Evolutionary conservation across 2,113 vertebrate species (phyloP).

Genomic region (Platysteira castanea): DNA sequence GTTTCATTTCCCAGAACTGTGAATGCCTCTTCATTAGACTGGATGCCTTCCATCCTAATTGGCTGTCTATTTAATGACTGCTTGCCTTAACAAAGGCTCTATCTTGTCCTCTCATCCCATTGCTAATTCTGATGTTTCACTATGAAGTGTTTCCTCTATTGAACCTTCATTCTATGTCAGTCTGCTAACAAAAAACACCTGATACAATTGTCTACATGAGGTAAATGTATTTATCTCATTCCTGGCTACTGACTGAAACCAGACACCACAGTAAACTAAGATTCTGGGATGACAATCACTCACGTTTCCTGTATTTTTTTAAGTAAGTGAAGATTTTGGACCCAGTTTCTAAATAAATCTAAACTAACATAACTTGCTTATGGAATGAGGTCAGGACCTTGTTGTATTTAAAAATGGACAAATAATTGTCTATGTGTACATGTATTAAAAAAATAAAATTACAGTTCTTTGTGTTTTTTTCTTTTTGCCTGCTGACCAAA

Average conservation of each 20-base stretch:
- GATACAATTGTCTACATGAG: background rate
- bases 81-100: background rate
- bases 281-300: background rate
- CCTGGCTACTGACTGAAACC: background rate
- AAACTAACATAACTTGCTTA: background rate
- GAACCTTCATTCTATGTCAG: background rate
- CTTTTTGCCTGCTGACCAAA: background rate
- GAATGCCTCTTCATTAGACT: background rate
- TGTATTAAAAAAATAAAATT: background rate
- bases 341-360: background rate
- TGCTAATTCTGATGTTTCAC: background rate
- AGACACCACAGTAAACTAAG: background rate
- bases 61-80: background rate
- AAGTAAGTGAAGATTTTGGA: background rate
- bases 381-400: background rate
- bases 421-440: background rate
- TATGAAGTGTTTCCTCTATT: background rate
- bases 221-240: background rate
- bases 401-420: background rate
- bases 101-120: background rate
- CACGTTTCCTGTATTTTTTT: background rate
- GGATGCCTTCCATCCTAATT: background rate
- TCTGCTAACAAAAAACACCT: background rate
- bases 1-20: background rate
- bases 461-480: background rate